Conservation (phyloP, 2,888 invertebrate species). For the Mythimna loreyi region DNA sequence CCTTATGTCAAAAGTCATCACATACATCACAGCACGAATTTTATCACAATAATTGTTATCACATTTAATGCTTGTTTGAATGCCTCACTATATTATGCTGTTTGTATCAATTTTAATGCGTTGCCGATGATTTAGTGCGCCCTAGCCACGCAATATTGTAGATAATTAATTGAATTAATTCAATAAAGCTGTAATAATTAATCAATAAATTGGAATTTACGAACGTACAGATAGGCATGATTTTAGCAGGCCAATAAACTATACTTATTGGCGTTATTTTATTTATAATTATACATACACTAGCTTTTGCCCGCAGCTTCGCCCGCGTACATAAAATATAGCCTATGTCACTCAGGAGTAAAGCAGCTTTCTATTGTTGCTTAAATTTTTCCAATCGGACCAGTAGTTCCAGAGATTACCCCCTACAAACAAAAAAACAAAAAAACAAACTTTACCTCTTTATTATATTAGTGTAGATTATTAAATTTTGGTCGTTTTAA, state of each 20-base stretch:
- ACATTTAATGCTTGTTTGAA: constrained; percentile 71
- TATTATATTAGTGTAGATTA: too few relatives aligned
- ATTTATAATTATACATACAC: too few relatives aligned
- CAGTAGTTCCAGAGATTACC: too few relatives aligned
- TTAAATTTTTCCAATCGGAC: too few relatives aligned
- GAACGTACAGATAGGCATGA: background rate
- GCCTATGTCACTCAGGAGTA: too few relatives aligned
- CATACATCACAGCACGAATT: constrained; percentile 69
- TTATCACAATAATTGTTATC: constrained; percentile 79
- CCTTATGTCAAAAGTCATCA: constrained; percentile 65
- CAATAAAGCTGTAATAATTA: constrained; percentile 49
- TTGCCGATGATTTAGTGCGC: constrained; percentile 56
- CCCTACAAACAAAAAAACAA: too few relatives aligned
- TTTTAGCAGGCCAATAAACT: too few relatives aligned
- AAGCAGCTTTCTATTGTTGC: too few relatives aligned
- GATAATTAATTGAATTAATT: constrained; percentile 49
- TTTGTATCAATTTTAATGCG: constrained; percentile 70
- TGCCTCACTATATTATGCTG: constrained; percentile 69
- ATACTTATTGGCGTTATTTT: background rate
- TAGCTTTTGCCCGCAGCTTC: too few relatives aligned
- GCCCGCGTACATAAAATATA: too few relatives aligned
- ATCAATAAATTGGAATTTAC: constrained; percentile 35
- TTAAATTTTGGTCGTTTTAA: too few relatives aligned
- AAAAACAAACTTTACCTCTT: too few relatives aligned
- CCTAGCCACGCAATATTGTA: constrained; percentile 35